Evolutionary conservation across 2,113 vertebrate species (phyloP), one percentile per base, ranked within the genome.

Genomic region (Phalacrocorax aristotelis): DNA sequence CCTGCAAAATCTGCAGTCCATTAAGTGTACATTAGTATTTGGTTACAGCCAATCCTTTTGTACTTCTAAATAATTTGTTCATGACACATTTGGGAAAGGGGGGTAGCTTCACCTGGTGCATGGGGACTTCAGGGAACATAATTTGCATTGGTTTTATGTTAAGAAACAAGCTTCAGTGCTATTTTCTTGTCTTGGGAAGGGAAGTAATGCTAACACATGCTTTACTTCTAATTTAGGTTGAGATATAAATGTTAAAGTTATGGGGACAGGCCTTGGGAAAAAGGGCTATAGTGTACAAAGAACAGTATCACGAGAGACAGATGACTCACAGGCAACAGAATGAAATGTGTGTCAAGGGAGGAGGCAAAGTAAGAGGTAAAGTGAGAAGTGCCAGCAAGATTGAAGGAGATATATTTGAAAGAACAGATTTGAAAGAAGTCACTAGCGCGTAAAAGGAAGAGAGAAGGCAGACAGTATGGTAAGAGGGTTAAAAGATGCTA

Each of bases 21-120:
- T 96, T 95, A 97, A 96, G 92, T 32, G 44, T 38, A 51, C 7
- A 20, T 93, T 75, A 90, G 95, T 82, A 40, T 97, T 96, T 90
- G 81, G 89, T 97, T 98, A 97, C 96, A 81, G 60, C 49, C 36
- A 21, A 2, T 87, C 52, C 81, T 95, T 95, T 95, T 89, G 94
- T 92, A 65, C 89, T 74, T 74, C 20, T 57, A 69, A 80, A 71
- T 93, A 85, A 95, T 88, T 96, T 95, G 91, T 75, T 95, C 44
- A 3, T 81, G 72, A 66, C 75, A 51, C 86, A 2, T 87, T 90
- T 94, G 93, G 83, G 94, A 72, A 83, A 61, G 75, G 48, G 77
- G 62, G 60, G n/a, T 55, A 40, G 60, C 57, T 91, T 95, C 62
- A 66, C 88, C 82, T 83, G 60, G 34, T 36, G n/a, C 51, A 3